These are phyloP conservation scores for Brachylomia viminalis DNA, from an alignment of 2,888 invertebrate genomes.

Conservation along the genomic window DNA sequence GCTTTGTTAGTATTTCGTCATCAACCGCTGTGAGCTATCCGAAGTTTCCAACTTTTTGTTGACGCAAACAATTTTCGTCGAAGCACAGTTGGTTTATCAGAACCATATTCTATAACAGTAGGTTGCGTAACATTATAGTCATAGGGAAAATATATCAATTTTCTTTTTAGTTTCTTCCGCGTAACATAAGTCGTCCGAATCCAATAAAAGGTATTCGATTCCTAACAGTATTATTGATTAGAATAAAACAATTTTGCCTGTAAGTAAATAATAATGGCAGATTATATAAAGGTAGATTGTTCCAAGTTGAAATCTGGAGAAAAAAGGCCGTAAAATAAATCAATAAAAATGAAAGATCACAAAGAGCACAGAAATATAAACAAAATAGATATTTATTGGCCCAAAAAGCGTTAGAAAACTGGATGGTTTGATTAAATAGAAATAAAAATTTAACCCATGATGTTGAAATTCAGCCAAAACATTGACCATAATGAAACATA, in stretches of 20 bases:
- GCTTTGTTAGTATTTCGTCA: slow-evolving; percentile 64
- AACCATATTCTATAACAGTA: not conserved
- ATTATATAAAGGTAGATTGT: not conserved
- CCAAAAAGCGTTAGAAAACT: not conserved
- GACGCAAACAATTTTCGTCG: slow-evolving; percentile 28
- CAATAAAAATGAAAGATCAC: not conserved
- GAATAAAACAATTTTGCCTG: not conserved
- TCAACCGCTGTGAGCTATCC: slow-evolving; percentile 53
- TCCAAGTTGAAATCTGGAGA: not conserved
- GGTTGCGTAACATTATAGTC: not conserved
- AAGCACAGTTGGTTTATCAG: not conserved
- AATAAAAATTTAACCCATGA: not conserved
- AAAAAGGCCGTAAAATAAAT: not conserved
- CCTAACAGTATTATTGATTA: not conserved
- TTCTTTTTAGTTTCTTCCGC: too few species aligned
- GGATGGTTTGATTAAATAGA: too few species aligned
- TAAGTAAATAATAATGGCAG: not conserved
- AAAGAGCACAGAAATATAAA: not conserved
- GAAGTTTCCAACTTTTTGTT: slow-evolving; percentile 44
- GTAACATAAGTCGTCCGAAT: not conserved
- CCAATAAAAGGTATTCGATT: not conserved
- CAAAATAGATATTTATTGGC: not conserved
- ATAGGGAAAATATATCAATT: too few species aligned
- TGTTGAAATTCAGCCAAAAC: slow-evolving; percentile 12
- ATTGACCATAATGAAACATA: slow-evolving; percentile 10